Evolutionary conservation across 2,888 invertebrate species (phyloP).

Genomic region (Drosophila emarginata): DNA sequence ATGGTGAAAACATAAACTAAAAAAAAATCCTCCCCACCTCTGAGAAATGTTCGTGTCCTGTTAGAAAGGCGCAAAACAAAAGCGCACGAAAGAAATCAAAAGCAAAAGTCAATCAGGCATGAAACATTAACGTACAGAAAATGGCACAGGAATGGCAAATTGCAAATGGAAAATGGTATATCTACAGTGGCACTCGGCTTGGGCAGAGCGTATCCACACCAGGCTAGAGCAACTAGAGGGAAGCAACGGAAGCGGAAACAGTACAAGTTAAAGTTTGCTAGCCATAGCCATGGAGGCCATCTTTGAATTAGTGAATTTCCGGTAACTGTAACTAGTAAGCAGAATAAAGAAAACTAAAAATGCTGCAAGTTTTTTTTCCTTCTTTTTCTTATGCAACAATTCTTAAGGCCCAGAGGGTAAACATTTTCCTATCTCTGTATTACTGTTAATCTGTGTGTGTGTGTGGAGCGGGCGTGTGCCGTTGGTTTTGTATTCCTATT

Average conservation of each 20-base stretch:
- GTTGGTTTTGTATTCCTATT: background rate
- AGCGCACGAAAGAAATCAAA: constrained; percentile 65
- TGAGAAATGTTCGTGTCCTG: constrained; percentile 51
- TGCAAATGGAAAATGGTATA: constrained; percentile 19
- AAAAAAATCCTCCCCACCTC: constrained; percentile 52
- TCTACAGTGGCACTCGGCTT: background rate
- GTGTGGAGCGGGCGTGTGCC: constrained; percentile 26
- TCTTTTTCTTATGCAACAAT: constrained; percentile 42
- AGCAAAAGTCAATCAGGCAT: constrained; percentile 77
- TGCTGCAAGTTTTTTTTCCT: constrained; percentile 55
- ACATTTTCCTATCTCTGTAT: constrained; percentile 7
- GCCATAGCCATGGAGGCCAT: constrained; percentile 45
- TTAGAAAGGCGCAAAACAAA: constrained; percentile 57
- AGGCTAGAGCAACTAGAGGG: constrained; percentile 10
- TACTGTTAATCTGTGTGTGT: background rate
- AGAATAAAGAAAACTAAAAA: constrained; percentile 31
- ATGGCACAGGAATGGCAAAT: constrained; percentile 32
- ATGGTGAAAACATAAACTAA: constrained; percentile 70
- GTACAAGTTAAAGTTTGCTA: constrained; percentile 63
- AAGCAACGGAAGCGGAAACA: constrained; percentile 52
- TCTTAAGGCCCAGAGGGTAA: constrained; percentile 27
- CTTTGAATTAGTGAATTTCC: constrained; percentile 74
- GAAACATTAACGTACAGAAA: constrained; percentile 67
- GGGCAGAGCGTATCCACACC: background rate
- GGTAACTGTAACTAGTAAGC: constrained; percentile 36